Evolutionary conservation across 35 echinoderm and acorn worm species (phyloP).

Genomic region (Lytechinus variegatus): DNA sequence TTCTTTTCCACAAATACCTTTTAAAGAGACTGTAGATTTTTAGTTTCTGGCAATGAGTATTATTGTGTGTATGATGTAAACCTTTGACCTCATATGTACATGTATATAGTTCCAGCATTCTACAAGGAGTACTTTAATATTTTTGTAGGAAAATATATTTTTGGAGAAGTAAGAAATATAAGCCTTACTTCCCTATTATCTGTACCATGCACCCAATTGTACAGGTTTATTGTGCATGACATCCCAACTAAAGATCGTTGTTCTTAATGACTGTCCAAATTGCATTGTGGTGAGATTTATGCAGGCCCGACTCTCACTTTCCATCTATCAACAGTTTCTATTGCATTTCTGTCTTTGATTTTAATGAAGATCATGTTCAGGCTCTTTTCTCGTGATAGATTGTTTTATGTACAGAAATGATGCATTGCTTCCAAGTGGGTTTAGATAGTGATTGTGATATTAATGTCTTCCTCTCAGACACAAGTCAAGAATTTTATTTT

Average conservation of each 20-base stretch:
- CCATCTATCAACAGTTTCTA: neutral
- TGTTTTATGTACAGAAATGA: neutral
- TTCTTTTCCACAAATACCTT: too few species aligned
- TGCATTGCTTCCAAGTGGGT: neutral
- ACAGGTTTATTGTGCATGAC: neutral
- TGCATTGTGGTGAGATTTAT: neutral
- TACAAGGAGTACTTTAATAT: too few species aligned
- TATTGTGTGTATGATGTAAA: too few species aligned
- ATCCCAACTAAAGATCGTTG: neutral
- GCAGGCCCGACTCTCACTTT: neutral
- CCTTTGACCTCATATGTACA: too few species aligned
- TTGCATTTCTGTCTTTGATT: neutral
- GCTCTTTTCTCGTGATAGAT: neutral
- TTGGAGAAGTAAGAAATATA: too few species aligned
- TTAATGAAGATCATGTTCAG: neutral
- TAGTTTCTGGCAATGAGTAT: too few species aligned
- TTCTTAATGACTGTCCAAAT: neutral
- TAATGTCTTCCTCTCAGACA: neutral
- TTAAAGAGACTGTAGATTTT: too few species aligned
- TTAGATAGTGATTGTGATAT: neutral
- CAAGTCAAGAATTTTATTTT: neutral
- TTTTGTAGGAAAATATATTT: too few species aligned
- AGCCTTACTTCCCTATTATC: neutral
- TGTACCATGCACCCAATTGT: neutral
- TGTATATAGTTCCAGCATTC: too few species aligned